These are phyloP conservation scores for Megaleporinus macrocephalus DNA, from an alignment of 2,113 vertebrate genomes.

Conservation along the genomic window DNA sequence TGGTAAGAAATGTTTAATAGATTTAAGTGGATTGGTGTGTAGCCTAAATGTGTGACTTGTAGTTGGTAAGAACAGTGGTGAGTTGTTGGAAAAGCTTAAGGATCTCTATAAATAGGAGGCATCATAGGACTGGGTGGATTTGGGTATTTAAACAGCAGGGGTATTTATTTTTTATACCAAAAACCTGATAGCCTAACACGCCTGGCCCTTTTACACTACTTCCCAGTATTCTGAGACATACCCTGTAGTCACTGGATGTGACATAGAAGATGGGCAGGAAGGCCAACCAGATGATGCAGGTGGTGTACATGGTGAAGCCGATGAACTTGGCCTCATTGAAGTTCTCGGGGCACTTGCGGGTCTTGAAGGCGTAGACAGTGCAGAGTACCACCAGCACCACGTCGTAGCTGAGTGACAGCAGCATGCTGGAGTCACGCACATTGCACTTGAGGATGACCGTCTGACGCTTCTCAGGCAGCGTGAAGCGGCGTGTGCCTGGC, in stretches of 20 bases:
- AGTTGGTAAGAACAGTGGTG: too few species aligned
- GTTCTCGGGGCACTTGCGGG: slow-evolving; percentile 98
- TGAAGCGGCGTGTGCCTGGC: slow-evolving; percentile 91
- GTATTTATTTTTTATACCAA: neutral
- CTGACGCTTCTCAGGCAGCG: slow-evolving; percentile 92
- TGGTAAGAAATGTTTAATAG: too few species aligned
- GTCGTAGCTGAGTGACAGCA: slow-evolving; percentile 94
- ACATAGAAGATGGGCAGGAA: slow-evolving; percentile 99
- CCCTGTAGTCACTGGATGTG: slow-evolving; percentile 99
- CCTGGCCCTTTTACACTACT: neutral
- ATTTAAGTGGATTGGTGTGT: too few species aligned
- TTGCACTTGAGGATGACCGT: slow-evolving; percentile 98
- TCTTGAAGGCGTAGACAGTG: slow-evolving; percentile 99
- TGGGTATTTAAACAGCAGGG: neutral
- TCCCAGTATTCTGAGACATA: slow-evolving; percentile 71
- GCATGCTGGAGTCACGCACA: slow-evolving; percentile 96
- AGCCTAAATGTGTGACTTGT: too few species aligned
- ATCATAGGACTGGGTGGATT: neutral
- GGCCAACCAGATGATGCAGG: slow-evolving; percentile 99
- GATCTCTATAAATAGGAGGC: too few species aligned
- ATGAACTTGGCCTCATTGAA: slow-evolving; percentile 99
- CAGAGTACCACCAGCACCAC: slow-evolving; percentile 96
- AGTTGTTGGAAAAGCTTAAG: neutral
- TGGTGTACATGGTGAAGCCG: slow-evolving; percentile 99
- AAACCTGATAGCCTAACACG: neutral